These are phyloP conservation scores for Aplysia californica DNA, from an alignment of 1,140 invertebrate species.

Conservation along the genomic window DNA sequence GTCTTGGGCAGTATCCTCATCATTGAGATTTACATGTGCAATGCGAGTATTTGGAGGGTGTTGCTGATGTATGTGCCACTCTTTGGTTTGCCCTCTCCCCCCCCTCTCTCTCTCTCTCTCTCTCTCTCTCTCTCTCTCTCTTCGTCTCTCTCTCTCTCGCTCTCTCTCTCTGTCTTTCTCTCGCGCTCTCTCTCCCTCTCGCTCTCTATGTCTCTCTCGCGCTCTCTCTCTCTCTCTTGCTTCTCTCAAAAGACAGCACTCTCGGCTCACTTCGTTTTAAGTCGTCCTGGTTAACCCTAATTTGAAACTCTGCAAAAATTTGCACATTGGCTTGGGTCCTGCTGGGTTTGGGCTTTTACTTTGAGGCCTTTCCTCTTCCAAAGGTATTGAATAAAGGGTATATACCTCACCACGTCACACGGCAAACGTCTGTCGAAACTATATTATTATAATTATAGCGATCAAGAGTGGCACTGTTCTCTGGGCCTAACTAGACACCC, in stretches of 20 bases:
- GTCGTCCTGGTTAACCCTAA: no score
- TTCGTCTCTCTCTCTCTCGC: background rate
- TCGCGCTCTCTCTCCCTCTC: background rate
- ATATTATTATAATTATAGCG: no score
- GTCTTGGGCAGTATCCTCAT: background rate
- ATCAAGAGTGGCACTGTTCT: no score
- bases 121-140: background rate
- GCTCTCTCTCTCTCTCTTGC: background rate
- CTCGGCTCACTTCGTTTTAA: background rate
- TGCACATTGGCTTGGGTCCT: no score
- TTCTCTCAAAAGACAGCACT: background rate
- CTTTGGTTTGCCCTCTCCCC: background rate
- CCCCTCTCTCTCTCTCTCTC: background rate
- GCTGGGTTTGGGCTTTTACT: background rate
- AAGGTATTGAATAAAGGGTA: background rate
- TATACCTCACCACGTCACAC: background rate
- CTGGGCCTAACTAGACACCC: no score
- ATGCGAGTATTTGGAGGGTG: background rate
- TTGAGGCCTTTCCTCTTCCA: background rate
- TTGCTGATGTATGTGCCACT: no score
- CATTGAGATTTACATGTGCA: background rate
- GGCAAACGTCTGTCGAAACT: no score
- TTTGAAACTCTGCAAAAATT: no score
- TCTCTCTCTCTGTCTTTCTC: background rate
- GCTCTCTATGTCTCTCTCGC: background rate